Evolutionary conservation across 2,888 invertebrate species (phyloP).

Genomic region (Drosophila anceps): DNA sequence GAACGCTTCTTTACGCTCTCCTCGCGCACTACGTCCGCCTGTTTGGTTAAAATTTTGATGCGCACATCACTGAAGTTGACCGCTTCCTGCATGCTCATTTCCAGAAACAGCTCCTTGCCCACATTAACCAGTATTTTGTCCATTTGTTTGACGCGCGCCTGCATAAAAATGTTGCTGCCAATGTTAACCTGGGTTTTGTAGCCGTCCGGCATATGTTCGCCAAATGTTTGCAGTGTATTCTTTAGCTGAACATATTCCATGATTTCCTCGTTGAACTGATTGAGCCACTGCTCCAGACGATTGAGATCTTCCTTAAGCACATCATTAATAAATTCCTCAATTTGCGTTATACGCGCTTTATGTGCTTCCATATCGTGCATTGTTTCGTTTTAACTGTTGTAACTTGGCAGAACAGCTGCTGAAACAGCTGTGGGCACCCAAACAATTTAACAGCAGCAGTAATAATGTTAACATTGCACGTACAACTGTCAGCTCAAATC

Average conservation of each 20-base stretch:
- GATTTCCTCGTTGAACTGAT: constrained; percentile 88
- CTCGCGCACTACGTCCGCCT: constrained; percentile 88
- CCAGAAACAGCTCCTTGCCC: constrained; percentile 91
- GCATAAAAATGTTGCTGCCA: constrained; percentile 94
- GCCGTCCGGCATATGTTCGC: constrained; percentile 86
- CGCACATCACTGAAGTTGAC: constrained; percentile 90
- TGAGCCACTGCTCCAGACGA: constrained; percentile 87
- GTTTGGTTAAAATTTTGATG: constrained; percentile 88
- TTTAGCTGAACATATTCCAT: constrained; percentile 91
- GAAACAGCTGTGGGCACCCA: constrained; percentile 2
- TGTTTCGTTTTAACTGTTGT: constrained; percentile 7
- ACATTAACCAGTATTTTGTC: constrained; percentile 89
- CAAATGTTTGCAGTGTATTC: constrained; percentile 89
- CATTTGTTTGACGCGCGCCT: constrained; percentile 88
- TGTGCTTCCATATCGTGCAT: constrained; percentile 35
- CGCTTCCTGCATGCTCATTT: constrained; percentile 90
- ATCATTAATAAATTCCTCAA: constrained; percentile 92
- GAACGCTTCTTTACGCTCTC: constrained; percentile 91
- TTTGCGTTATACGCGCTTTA: constrained; percentile 57
- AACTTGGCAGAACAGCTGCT: constrained; percentile 4
- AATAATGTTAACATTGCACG: neutral
- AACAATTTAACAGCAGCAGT: neutral
- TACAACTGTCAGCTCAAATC: too few relatives aligned
- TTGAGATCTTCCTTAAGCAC: constrained; percentile 90
- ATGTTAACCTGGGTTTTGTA: constrained; percentile 91